Evolutionary conservation across 1,140 invertebrate genomes (phyloP).

Genomic region (Steinernema feltiae): DNA sequence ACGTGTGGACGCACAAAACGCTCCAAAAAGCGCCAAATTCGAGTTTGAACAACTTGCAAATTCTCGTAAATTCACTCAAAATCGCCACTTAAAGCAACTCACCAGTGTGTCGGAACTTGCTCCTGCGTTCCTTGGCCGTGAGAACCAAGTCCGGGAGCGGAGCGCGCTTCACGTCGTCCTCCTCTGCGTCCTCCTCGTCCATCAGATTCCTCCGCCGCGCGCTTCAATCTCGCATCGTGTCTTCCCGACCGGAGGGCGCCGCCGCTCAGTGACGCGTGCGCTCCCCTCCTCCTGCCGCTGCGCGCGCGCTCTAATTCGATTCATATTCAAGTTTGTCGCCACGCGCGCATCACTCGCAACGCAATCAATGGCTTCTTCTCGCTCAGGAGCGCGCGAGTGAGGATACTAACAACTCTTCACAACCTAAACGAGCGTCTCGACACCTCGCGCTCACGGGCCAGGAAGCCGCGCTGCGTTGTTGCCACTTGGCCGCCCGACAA

Average conservation of each 20-base stretch:
- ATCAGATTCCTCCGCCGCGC: neutral
- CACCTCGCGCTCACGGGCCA: too few relatives aligned
- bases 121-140: neutral
- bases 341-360: slow-evolving; percentile 9
- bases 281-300: neutral
- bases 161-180: neutral
- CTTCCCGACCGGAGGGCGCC: too few relatives aligned
- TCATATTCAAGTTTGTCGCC: slow-evolving; percentile 9
- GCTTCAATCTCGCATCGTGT: too few relatives aligned
- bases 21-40: too few relatives aligned
- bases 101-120: neutral
- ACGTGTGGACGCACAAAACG: too few relatives aligned
- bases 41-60: neutral
- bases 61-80: neutral
- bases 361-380: slow-evolving; percentile 3
- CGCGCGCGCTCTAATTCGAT: neutral
- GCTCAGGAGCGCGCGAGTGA: neutral
- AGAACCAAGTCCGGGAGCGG: neutral
- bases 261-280: too few relatives aligned
- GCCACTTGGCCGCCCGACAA: too few relatives aligned
- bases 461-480: too few relatives aligned
- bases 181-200: neutral
- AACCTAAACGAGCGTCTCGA: neutral
- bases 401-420: neutral
- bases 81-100: neutral